These are phyloP conservation scores for Archips xylosteana DNA, from an alignment of 2,888 invertebrate genomes.

Conservation along the genomic window DNA sequence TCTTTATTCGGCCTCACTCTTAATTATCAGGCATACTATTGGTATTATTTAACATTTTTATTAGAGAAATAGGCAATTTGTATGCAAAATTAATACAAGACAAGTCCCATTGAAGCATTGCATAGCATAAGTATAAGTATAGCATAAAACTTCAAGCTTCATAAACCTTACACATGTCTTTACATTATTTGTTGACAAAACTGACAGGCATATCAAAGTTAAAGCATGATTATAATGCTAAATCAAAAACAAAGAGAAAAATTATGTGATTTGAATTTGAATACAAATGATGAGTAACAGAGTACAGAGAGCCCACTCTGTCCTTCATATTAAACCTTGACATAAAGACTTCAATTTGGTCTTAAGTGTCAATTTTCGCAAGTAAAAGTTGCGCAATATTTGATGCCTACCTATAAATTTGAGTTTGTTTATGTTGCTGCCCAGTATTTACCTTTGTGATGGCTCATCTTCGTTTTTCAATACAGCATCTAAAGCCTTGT, in stretches of 20 bases:
- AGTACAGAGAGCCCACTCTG: constrained; percentile 14
- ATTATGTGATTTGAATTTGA: constrained; percentile 11
- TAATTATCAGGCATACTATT: not conserved
- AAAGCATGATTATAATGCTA: not conserved
- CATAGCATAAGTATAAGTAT: not conserved
- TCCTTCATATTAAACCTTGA: constrained; percentile 37
- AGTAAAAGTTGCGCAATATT: constrained; percentile 29
- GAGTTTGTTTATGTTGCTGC: constrained; percentile 13
- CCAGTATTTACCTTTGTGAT: not conserved
- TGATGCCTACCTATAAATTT: constrained; percentile 5
- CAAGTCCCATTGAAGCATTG: not conserved
- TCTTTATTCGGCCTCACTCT: not conserved
- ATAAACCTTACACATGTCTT: not conserved
- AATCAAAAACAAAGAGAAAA: not conserved
- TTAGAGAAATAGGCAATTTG: not conserved
- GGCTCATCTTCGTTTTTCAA: not conserved
- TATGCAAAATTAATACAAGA: not conserved
- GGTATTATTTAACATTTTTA: not conserved
- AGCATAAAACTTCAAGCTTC: constrained; percentile 1
- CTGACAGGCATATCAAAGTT: not conserved
- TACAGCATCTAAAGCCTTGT: not conserved
- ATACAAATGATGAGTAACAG: not conserved
- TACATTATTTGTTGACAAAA: not conserved
- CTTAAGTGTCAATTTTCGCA: constrained; percentile 37
- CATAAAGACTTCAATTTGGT: constrained; percentile 29